Base-by-base conservation (phyloP, 2,797 vertebrate genomes). In the Malacoctenus gilli region DNA sequence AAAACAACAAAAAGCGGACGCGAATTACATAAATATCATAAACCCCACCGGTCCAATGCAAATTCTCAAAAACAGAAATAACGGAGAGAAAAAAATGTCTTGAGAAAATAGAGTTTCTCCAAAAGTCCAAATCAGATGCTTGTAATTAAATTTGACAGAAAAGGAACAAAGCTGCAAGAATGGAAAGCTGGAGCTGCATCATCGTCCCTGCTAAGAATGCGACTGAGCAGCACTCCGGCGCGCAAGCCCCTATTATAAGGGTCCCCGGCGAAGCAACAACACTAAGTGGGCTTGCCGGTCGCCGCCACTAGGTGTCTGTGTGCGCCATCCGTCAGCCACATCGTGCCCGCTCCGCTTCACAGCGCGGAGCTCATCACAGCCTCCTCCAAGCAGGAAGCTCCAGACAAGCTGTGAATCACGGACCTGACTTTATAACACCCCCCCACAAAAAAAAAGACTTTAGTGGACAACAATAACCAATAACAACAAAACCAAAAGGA, bases 271-370 rank as follows among this genome's bases (percentile, higher is more conserved):
- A 44, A 58, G 36, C 4, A 2, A 11, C 1, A n/a, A 4, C 19
- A 42, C 47, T 37, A 35, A 36, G 43, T 16, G 39, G 72, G 22
- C 21, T 15, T 67, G 48, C 60, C 50, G 55, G 1, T 25, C 40
- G 25, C 36, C 35, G 35, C 91, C 91, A 83, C 86, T 65, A 78
- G 87, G 85, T 61, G 87, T 82, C 75, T 63, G 5, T 55, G 56
- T 78, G 79, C 51, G 41, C 74, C 77, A 61, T 23, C 60, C 16
- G 48, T 23, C 31, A 23, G 44, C 4, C 2, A n/a, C 21, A 30
- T 9, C 25, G 9, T 28, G 25, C 25, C 22, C 5, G 25, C 25
- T 28, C 5, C n/a, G n/a, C n/a, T n/a, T n/a, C n/a, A n/a, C 25
- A 6, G 25, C 2, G 25, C 25, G 4, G 18, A 15, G 39, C 4